phyloP scores from a whole-genome alignment of 2,797 vertebrate genomes.

The Morus bassanus region DNA sequence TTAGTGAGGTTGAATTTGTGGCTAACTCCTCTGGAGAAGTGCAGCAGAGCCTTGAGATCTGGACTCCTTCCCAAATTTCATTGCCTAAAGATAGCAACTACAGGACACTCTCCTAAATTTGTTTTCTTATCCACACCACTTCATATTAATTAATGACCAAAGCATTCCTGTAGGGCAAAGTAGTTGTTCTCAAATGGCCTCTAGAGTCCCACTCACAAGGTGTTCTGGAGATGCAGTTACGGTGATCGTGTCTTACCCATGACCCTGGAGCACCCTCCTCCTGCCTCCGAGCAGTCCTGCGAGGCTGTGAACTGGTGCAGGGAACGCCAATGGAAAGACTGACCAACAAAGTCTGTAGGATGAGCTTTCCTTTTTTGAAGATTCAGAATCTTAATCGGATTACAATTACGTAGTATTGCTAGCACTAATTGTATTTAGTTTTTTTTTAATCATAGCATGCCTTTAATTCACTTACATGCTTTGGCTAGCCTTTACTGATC shows the following conservation, averaged over 20 bases:
- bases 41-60: constrained; percentile 8
- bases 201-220: not conserved
- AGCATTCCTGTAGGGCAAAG: not conserved
- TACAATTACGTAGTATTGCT: not conserved
- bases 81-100: constrained; percentile 37
- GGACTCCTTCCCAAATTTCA: constrained; percentile 22
- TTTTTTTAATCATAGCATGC: not conserved
- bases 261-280: not conserved
- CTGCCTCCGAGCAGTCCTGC: not conserved
- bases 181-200: not conserved
- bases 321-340: not conserved
- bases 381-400: not conserved
- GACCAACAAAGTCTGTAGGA: not conserved
- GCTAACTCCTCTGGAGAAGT: not conserved
- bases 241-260: accelerated
- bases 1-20: not conserved
- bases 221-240: not conserved
- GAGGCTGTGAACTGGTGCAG: not conserved
- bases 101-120: constrained; percentile 28
- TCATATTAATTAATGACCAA: not conserved
- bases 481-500: not conserved
- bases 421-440: not conserved
- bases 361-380: not conserved
- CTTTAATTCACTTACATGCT: not conserved
- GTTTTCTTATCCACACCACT: not conserved